Evolutionary conservation across 2,113 vertebrate genomes (phyloP).

Genomic region (Hemiprocne comata): DNA sequence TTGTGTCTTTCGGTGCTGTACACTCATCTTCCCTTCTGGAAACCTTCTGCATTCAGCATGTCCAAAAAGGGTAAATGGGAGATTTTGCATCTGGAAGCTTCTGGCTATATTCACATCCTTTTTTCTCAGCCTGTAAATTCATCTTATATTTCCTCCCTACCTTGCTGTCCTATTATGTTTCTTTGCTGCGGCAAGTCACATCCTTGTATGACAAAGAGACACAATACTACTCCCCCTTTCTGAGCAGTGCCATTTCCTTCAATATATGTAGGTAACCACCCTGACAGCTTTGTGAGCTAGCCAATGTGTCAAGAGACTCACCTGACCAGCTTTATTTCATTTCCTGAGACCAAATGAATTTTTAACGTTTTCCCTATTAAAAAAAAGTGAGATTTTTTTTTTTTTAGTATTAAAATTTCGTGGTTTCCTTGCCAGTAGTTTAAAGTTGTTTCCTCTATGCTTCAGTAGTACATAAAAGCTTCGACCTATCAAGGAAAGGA

Average conservation of each 20-base stretch:
- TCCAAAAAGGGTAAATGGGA: neutral
- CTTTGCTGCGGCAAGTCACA: neutral
- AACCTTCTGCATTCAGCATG: neutral
- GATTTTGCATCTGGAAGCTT: neutral
- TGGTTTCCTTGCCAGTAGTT: neutral
- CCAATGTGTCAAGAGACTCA: neutral
- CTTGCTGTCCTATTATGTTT: neutral
- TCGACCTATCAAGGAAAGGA: neutral
- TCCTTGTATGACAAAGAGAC: neutral
- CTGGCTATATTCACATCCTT: neutral
- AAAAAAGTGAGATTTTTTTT: neutral
- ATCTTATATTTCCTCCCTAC: neutral
- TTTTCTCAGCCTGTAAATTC: neutral
- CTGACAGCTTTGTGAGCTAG: neutral
- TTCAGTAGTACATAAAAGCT: neutral
- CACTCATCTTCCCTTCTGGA: neutral
- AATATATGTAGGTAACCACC: neutral
- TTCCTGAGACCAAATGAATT: neutral
- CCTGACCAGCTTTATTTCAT: neutral
- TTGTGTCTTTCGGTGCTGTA: neutral
- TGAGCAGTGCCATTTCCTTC: neutral
- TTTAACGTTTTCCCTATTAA: neutral
- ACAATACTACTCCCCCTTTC: neutral
- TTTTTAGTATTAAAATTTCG: neutral
- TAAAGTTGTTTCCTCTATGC: neutral